These are phyloP conservation scores for Hippocampus comes DNA, from an alignment of 2,113 vertebrate genomes.

Conservation along the genomic window DNA sequence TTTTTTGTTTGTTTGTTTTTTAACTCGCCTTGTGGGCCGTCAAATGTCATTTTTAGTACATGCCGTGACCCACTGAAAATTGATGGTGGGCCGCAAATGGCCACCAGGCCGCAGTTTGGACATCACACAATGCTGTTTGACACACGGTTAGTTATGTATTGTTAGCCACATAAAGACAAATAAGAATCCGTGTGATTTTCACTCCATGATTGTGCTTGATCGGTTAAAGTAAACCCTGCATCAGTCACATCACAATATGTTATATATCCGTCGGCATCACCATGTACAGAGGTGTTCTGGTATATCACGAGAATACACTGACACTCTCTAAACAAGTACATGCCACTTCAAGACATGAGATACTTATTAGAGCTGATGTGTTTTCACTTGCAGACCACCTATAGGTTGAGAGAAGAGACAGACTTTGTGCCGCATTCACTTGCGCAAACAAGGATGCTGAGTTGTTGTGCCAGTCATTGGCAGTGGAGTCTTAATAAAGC, in stretches of 20 bases:
- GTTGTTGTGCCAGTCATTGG: constrained; percentile 58
- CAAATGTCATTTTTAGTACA: too few species aligned
- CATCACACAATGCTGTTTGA: too few species aligned
- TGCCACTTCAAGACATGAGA: constrained; percentile 46
- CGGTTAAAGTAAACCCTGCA: neutral
- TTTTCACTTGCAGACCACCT: constrained; percentile 51
- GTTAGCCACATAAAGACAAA: too few species aligned
- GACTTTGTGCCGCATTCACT: constrained; percentile 41
- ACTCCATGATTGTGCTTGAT: neutral
- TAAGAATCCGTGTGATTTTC: neutral
- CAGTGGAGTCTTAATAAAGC: constrained; percentile 68
- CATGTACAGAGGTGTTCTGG: neutral
- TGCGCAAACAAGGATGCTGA: constrained; percentile 48
- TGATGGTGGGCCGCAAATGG: too few species aligned
- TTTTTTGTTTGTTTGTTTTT: too few species aligned
- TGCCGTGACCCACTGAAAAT: too few species aligned
- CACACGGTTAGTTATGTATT: too few species aligned
- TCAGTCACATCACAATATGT: too few species aligned
- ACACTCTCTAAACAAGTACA: neutral
- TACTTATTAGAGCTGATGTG: constrained; percentile 60
- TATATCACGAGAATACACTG: neutral
- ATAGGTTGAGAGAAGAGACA: constrained; percentile 46
- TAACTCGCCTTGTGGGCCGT: too few species aligned
- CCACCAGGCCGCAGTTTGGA: too few species aligned
- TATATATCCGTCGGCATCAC: neutral